These are phyloP conservation scores for Zaprionus tsacasi DNA, from an alignment of 1,140 invertebrate genomes.

Conservation along the genomic window DNA sequence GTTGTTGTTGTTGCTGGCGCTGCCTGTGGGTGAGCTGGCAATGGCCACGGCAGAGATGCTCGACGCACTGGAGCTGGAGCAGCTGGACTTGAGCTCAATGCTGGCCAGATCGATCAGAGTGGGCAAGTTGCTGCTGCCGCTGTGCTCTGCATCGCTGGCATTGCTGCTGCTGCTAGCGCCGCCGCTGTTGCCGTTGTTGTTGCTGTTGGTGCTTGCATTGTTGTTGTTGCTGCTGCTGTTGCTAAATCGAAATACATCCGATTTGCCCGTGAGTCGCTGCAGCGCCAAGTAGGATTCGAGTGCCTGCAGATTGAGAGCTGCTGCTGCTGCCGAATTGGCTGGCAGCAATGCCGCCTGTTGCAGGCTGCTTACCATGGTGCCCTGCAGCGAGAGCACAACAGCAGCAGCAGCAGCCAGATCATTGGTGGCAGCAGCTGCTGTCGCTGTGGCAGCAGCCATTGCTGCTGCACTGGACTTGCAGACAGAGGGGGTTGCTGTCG, in stretches of 20 bases:
- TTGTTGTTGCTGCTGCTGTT: slow-evolving; percentile 47
- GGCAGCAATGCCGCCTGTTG: slow-evolving; percentile 91
- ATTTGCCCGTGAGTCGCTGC: slow-evolving; percentile 87
- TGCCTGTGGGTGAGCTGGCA: slow-evolving; percentile 35
- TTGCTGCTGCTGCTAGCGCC: slow-evolving; percentile 19
- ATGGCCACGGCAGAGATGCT: slow-evolving; percentile 24
- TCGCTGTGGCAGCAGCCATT: slow-evolving; percentile 66
- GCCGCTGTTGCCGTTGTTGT: slow-evolving; percentile 41
- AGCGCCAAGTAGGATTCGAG: slow-evolving; percentile 92
- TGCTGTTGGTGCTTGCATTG: slow-evolving; percentile 34
- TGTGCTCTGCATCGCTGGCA: slow-evolving; percentile 48
- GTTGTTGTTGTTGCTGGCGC: slow-evolving; percentile 25
- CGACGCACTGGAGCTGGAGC: slow-evolving; percentile 84
- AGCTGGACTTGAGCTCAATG: slow-evolving; percentile 84
- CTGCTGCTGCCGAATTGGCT: slow-evolving; percentile 90
- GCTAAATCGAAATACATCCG: slow-evolving; percentile 76
- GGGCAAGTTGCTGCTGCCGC: slow-evolving; percentile 40
- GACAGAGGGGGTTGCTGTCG: slow-evolving; percentile 38
- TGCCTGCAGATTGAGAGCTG: slow-evolving; percentile 92
- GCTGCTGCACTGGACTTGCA: slow-evolving; percentile 59
- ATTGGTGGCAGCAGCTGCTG: slow-evolving; percentile 69
- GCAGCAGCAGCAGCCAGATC: slow-evolving; percentile 84
- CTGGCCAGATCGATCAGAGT: slow-evolving; percentile 64
- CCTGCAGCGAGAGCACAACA: slow-evolving; percentile 90
- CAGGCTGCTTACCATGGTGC: slow-evolving; percentile 90